Percentiles rank a stretch among this genome's conserved stretches.
phyloP scores from a whole-genome alignment of 37 sponge, comb jelly and placozoan genomes.

The Amphimedon queenslandica region DNA sequence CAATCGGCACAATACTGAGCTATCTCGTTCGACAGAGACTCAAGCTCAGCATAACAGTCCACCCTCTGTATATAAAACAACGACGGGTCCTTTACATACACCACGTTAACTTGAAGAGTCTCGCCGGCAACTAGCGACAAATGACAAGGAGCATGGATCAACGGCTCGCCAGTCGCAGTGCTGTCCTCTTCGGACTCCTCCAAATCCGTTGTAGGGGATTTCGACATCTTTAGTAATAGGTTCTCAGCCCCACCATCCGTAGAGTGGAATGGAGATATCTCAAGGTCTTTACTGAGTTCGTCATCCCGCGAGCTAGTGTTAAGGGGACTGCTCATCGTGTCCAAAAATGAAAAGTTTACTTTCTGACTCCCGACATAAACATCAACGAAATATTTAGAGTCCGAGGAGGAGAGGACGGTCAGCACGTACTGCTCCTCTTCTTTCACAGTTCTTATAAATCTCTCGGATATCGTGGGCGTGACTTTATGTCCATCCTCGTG shows the following conservation, averaged over 20 bases:
- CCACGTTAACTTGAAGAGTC: constrained; percentile 34
- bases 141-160: constrained; percentile 59
- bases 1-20: constrained; percentile 53
- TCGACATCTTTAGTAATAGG: constrained; percentile 7
- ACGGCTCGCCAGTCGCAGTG: constrained; percentile 33
- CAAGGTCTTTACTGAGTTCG: background rate
- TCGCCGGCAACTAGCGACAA: constrained; percentile 44
- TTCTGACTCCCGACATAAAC: background rate
- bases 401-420: background rate
- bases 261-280: background rate
- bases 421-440: constrained; percentile 33
- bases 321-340: background rate
- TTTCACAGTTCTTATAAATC: constrained; percentile 32
- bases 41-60: constrained; percentile 52
- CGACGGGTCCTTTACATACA: constrained; percentile 47
- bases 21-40: constrained; percentile 46
- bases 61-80: constrained; percentile 54
- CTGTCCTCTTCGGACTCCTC: constrained; percentile 21
- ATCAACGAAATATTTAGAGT: background rate
- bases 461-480: constrained; percentile 10
- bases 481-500: background rate
- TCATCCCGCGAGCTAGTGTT: background rate
- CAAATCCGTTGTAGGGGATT: background rate
- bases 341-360: background rate
- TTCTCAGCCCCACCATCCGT: constrained; percentile 1